Evolutionary conservation across 1,140 invertebrate species (phyloP).

Genomic region (Drosophila simulans): DNA sequence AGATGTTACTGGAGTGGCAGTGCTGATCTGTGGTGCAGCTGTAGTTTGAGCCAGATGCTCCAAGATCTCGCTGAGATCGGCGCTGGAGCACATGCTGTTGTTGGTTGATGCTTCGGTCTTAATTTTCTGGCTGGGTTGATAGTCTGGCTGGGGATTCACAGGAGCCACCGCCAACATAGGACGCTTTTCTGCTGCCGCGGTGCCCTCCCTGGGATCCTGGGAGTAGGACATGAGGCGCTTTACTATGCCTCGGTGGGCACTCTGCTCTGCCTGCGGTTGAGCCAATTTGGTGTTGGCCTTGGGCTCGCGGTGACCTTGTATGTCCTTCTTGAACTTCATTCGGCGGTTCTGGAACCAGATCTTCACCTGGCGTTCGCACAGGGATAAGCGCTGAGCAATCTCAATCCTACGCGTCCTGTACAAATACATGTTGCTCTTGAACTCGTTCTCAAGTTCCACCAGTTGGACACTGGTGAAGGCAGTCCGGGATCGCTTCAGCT

Average conservation of each 20-base stretch:
- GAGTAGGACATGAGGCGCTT: constrained; percentile 80
- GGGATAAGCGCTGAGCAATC: constrained; percentile 89
- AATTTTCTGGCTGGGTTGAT: constrained; percentile 13
- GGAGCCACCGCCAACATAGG: not conserved
- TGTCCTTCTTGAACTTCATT: constrained; percentile 81
- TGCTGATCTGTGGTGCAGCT: constrained; percentile 23
- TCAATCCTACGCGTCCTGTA: constrained; percentile 92
- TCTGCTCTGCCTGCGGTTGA: constrained; percentile 70
- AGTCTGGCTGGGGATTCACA: constrained; percentile 10
- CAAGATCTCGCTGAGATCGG: constrained; percentile 75
- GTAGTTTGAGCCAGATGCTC: constrained; percentile 68
- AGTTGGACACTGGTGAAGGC: constrained; percentile 93
- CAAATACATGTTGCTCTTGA: constrained; percentile 90
- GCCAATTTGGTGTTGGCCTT: constrained; percentile 50
- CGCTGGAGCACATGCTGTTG: constrained; percentile 36
- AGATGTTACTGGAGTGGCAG: constrained; percentile 1
- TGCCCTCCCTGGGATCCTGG: constrained; percentile 65
- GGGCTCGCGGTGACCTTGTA: constrained; percentile 61
- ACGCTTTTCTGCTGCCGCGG: constrained; percentile 33
- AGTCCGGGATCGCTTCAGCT: constrained; percentile 86
- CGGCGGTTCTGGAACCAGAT: constrained; percentile 90
- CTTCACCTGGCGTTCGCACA: constrained; percentile 95
- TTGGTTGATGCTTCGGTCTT: constrained; percentile 16
- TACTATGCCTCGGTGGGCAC: constrained; percentile 72
- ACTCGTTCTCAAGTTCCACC: constrained; percentile 86